Evolutionary conservation across 1,140 invertebrate species (phyloP).

Genomic region (Atta cephalotes): DNA sequence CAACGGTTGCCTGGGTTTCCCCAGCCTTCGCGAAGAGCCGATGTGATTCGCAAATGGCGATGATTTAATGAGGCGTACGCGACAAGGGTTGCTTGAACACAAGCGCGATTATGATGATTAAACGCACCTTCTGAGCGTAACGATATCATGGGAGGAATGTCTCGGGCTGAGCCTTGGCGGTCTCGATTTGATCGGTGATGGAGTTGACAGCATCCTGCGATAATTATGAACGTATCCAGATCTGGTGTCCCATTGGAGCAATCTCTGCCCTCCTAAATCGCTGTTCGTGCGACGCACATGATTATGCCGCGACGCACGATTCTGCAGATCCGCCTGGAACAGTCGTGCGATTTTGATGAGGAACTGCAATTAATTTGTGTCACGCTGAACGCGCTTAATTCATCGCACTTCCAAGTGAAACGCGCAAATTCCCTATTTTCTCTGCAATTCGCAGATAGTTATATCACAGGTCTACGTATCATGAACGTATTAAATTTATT

Average conservation of each 20-base stretch:
- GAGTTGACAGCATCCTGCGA: slow-evolving; percentile 88
- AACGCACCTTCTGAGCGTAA: slow-evolving; percentile 83
- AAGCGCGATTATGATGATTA: slow-evolving; percentile 40
- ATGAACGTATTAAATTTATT: too few relatives aligned
- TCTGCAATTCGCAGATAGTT: background rate
- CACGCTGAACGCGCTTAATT: background rate
- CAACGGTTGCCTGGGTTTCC: slow-evolving; percentile 43
- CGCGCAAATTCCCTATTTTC: background rate
- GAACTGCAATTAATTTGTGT: background rate
- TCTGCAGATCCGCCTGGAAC: slow-evolving; percentile 87
- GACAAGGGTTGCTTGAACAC: slow-evolving; percentile 62
- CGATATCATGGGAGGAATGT: slow-evolving; percentile 85
- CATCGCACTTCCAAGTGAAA: background rate
- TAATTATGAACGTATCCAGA: slow-evolving; percentile 84
- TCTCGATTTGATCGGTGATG: slow-evolving; percentile 88
- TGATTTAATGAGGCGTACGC: slow-evolving; percentile 71
- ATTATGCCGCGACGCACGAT: slow-evolving; percentile 84
- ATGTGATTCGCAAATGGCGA: slow-evolving; percentile 63
- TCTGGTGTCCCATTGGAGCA: slow-evolving; percentile 87
- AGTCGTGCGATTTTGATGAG: slow-evolving; percentile 15
- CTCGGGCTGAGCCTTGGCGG: slow-evolving; percentile 86
- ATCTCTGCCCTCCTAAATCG: slow-evolving; percentile 87
- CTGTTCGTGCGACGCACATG: slow-evolving; percentile 88
- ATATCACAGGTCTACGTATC: background rate
- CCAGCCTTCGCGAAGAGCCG: slow-evolving; percentile 21